Evolutionary conservation across 2,888 invertebrate species (phyloP), one percentile per base, ranked within the genome.

Genomic region (Oegoconia quadripuncta): DNA sequence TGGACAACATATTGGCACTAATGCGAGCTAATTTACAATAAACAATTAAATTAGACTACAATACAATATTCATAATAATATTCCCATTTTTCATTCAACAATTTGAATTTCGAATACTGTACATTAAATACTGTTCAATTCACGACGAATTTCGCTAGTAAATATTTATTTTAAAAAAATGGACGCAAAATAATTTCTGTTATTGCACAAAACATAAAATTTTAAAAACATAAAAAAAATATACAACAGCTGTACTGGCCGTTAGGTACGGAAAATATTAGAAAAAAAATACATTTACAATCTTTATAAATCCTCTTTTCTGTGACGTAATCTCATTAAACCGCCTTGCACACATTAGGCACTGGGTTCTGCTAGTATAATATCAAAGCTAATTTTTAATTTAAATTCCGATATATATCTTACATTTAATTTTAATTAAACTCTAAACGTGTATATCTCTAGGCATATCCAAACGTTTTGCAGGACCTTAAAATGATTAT

Each of bases 161-260:
- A 9, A 44, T 40, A 54, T 53, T 59, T 54, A 64, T 61, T 68
- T 61, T 66, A 59, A 57, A 60, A 73, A 69, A 69, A 78, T 83
- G 86, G 86, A 86, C 86, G 86, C 80, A 86, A 86, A 81, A 71
- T 63, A 75, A 78, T 84, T 84, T 72, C 74, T 71, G 57, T 67
- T 87, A 86, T 86, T 86, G 86, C 86, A 87, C 86, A 72, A 66
- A 53, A 65, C 63, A 60, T 53, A 56, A 54, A 55, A 62, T 57
- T 27, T 25, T 46, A 42, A 48, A 51, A 46, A 48, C 40, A 29
- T n/a, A 27, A 13, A 43, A 42, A 28, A 45, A 30, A 25, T 25
- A 38, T 11, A 5, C 8, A 23, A 15, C 25, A 15, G 25, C 11
- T 9, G 7, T 13, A 35, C 34, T 34, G 34, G 26, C 34, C 63